These are phyloP conservation scores for Drosophila pruinosa DNA, from an alignment of 1,140 invertebrate genomes.

Conservation along the genomic window DNA sequence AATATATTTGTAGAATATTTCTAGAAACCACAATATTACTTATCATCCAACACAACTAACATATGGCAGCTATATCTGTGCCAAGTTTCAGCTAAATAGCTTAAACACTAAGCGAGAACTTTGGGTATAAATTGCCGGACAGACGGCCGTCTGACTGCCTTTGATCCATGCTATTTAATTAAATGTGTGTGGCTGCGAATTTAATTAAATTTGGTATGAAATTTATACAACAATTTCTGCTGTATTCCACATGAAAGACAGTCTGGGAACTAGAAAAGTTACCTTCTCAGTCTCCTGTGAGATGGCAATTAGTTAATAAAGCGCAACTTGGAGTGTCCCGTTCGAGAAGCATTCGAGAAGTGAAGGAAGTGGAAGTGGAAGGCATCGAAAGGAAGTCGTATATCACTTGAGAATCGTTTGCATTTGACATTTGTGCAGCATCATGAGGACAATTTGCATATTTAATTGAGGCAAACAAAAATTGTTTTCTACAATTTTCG, in stretches of 20 bases:
- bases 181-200: no score
- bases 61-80: no score
- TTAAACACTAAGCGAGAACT: no score
- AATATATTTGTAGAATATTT: no score
- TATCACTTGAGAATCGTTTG: conserved; percentile 41
- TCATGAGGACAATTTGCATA: conserved; percentile 70
- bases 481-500: conserved; percentile 30
- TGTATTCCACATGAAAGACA: background rate
- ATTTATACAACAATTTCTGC: background rate
- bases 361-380: conserved; percentile 2
- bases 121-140: no score
- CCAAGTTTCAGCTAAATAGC: no score
- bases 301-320: conserved; percentile 72
- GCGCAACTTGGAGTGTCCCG: conserved; percentile 61
- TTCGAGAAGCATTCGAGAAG: background rate
- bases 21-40: no score
- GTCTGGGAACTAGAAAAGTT: background rate
- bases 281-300: background rate
- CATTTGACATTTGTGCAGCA: conserved; percentile 70
- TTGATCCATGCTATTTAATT: no score
- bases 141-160: no score
- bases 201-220: no score
- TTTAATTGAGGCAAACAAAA: conserved; percentile 63
- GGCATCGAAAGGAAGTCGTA: conserved; percentile 16
- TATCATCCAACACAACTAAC: no score